Evolutionary conservation across 2,888 invertebrate genomes (phyloP), one percentile per base, ranked within the genome.

Genomic region (Ephialtes manifestator): DNA sequence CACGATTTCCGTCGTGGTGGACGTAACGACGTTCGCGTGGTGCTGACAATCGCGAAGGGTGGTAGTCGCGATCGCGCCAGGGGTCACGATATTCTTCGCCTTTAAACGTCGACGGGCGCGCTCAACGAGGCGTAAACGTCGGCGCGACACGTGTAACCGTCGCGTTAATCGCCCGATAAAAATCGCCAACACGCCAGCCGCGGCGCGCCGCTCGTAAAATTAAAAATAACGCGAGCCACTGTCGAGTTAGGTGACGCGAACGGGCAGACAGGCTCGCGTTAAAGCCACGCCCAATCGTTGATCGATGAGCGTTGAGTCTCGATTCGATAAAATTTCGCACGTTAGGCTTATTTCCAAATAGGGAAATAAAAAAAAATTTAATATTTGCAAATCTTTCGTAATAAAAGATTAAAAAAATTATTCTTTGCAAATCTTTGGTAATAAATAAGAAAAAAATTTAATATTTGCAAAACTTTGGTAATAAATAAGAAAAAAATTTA

Each of bases 101-200:
- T 85, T 81, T 87, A 85, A 87, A 86, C 89, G 88, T 88, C 86
- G 82, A 84, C 86, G 84, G 77, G 87, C 77, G 88, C 88, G 90
- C 87, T 90, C 89, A 91, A 91, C 92, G 90, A 92, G 92, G 92
- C 92, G 92, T 91, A 91, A 92, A 93, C 91, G 93, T 90, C 91
- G 89, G 88, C 90, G 91, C 91, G 91, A 92, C 90, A 90, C 92
- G 92, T 92, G 92, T 91, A 92, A 91, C 89, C 91, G 90, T 92
- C 92, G 92, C 93, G 93, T 94, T 94, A 94, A 94, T 94, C 94
- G 93, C 91, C 91, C 93, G 94, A 94, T 94, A 93, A 94, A 94
- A 94, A 94, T 94, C 94, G 92, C 93, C 79, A 90, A 92, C 94
- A 93, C 93, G 94, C 93, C 92, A 93, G 88, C 74, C 63, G 77